Evolutionary conservation across 2,888 invertebrate genomes (phyloP).

Genomic region (Xanthorhoe designata): DNA sequence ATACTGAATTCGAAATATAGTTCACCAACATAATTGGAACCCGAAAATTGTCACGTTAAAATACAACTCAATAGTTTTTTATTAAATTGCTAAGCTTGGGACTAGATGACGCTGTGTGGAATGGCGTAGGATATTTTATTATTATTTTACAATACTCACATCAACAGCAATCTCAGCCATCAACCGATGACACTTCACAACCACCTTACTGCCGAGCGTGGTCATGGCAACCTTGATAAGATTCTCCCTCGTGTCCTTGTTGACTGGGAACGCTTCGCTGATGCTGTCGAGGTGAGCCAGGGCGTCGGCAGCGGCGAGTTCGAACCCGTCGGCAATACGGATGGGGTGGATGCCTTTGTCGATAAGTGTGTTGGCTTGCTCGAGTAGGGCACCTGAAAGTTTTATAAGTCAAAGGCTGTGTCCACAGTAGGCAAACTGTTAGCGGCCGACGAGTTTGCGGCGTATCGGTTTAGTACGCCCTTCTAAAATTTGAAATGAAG

Average conservation of each 20-base stretch:
- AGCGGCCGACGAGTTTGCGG: no score
- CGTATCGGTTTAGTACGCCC: no score
- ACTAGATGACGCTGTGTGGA: no score
- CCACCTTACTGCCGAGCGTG: conserved; percentile 98
- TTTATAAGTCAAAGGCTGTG: neutral
- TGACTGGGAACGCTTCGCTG: conserved; percentile 95
- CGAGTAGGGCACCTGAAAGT: conserved; percentile 92
- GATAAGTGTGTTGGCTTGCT: conserved; percentile 96
- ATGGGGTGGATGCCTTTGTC: conserved; percentile 99
- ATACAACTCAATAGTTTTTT: no score
- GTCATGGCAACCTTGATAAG: conserved; percentile 98
- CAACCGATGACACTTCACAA: conserved; percentile 97
- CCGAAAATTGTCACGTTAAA: no score
- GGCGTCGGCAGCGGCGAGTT: conserved; percentile 96
- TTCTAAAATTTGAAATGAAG: no score
- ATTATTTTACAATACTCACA: conserved; percentile 72
- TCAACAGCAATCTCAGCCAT: conserved; percentile 99
- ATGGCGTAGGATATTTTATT: no score
- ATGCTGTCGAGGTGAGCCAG: conserved; percentile 94
- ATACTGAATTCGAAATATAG: no score
- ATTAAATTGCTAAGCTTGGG: no score
- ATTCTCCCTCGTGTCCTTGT: conserved; percentile 92
- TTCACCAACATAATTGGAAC: no score
- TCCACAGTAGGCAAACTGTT: no score
- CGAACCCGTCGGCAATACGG: conserved; percentile 99